Evolutionary conservation across 2,888 invertebrate species (phyloP).

Genomic region (Drosophila sordidapex): DNA sequence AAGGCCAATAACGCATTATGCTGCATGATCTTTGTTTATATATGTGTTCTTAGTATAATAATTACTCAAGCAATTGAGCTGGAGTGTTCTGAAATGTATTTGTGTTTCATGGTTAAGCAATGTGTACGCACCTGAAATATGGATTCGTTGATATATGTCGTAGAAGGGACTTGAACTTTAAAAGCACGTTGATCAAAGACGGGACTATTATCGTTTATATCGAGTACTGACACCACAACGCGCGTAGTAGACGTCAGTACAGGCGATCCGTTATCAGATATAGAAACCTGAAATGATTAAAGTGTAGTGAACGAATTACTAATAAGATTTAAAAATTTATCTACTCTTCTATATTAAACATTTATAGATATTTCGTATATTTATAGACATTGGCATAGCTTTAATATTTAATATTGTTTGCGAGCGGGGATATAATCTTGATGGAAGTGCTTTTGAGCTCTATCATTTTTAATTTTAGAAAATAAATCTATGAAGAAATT

Average conservation of each 20-base stretch:
- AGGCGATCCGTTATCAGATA: conserved; percentile 92
- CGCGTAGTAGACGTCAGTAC: conserved; percentile 91
- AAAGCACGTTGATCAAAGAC: conserved; percentile 93
- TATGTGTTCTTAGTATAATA: background rate
- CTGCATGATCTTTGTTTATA: background rate
- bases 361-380: background rate
- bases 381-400: background rate
- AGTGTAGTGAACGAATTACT: background rate
- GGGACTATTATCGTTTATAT: conserved; percentile 95
- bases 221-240: conserved; percentile 92
- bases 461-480: too few relatives aligned
- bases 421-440: background rate
- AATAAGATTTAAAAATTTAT: background rate
- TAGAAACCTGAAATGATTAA: conserved; percentile 86
- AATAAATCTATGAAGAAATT: too few relatives aligned
- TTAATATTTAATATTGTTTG: conserved; percentile 1
- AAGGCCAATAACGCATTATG: background rate
- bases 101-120: background rate
- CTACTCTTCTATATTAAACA: background rate
- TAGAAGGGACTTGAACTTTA: conserved; percentile 91
- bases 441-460: background rate
- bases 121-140: conserved; percentile 87
- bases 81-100: too few relatives aligned
- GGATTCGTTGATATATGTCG: conserved; percentile 86
- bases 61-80: too few relatives aligned